Percentiles rank a stretch among this genome's conserved stretches.
phyloP scores from a whole-genome alignment of 2,113 vertebrate species.

The Channa maculata region DNA sequence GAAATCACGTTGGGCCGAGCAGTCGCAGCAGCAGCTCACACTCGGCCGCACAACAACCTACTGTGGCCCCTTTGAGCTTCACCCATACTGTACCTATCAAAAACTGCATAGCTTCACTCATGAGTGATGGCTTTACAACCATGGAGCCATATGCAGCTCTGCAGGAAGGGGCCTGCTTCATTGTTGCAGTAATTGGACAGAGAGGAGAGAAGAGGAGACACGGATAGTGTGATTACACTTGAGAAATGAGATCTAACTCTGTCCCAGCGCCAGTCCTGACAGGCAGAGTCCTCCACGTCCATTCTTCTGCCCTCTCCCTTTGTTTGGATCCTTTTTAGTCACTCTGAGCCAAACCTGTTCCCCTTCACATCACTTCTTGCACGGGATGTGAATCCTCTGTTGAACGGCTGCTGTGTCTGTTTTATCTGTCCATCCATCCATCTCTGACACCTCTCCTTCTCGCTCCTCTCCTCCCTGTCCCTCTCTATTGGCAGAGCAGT shows the following conservation, averaged over 20 bases:
- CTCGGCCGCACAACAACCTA: constrained; percentile 27
- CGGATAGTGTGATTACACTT: constrained; percentile 78
- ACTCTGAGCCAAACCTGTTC: constrained; percentile 75
- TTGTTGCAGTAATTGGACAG: constrained; percentile 73
- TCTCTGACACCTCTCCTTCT: constrained; percentile 60
- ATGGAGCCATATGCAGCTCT: constrained; percentile 64
- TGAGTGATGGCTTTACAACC: constrained; percentile 58
- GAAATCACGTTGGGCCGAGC: constrained; percentile 27
- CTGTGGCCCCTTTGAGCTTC: constrained; percentile 28
- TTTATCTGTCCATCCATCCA: constrained; percentile 76
- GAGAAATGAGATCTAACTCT: constrained; percentile 82
- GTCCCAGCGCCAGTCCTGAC: constrained; percentile 78
- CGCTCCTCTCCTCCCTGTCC: constrained; percentile 39
- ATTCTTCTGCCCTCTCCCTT: constrained; percentile 67
- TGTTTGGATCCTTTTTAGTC: constrained; percentile 66
- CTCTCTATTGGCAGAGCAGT: constrained; percentile 50
- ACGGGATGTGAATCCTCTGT: constrained; percentile 70
- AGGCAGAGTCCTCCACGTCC: constrained; percentile 74
- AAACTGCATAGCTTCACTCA: constrained; percentile 38
- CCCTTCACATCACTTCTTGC: constrained; percentile 72
- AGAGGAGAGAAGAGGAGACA: constrained; percentile 76
- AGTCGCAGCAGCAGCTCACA: constrained; percentile 11
- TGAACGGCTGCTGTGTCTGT: constrained; percentile 70
- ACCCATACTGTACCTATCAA: constrained; percentile 67
- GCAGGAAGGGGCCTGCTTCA: constrained; percentile 59